phyloP scores from a whole-genome alignment of 2,888 invertebrate species.

The Andrena trimmerana region DNA sequence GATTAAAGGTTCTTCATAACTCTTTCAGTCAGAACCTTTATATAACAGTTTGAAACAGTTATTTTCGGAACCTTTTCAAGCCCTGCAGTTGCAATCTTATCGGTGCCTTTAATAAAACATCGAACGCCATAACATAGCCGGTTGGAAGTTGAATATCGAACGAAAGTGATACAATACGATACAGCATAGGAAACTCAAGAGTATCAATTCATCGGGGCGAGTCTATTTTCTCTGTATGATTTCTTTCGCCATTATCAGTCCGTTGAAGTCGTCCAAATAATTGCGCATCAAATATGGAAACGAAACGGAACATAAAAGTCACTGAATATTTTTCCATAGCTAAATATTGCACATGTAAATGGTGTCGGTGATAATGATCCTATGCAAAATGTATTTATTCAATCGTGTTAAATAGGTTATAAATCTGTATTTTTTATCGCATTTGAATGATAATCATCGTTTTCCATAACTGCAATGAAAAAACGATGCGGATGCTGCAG shows the following conservation, averaged over 20 bases:
- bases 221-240: background rate
- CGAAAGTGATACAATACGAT: background rate
- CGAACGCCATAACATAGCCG: background rate
- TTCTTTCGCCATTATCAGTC: background rate
- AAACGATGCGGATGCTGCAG: background rate
- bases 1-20: too few species aligned
- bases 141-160: background rate
- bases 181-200: background rate
- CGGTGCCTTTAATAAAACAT: background rate
- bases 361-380: background rate
- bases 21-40: too few species aligned
- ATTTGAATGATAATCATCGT: background rate
- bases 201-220: background rate
- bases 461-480: background rate
- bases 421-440: background rate
- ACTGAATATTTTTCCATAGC: background rate
- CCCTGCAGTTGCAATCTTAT: background rate
- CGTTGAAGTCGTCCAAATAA: background rate
- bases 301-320: background rate
- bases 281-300: background rate
- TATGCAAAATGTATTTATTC: background rate
- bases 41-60: too few species aligned
- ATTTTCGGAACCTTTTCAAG: too few species aligned
- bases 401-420: background rate
- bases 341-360: background rate